phyloP scores from a whole-genome alignment of 2,888 invertebrate species.

The Xestia xanthographa region DNA sequence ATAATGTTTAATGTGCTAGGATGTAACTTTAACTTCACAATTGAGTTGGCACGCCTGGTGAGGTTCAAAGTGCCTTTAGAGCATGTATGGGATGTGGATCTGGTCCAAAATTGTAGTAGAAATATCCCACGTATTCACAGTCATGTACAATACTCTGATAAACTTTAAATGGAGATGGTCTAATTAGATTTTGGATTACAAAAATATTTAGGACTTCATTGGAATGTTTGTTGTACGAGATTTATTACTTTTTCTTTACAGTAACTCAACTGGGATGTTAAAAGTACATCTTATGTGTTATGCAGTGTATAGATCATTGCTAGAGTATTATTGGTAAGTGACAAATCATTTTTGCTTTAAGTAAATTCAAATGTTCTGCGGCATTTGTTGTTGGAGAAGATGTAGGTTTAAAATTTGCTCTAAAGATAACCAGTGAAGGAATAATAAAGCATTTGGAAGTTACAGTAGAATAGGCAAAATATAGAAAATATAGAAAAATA shows the following conservation, averaged over 20 bases:
- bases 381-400: slow-evolving; percentile 66
- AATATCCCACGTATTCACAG: slow-evolving; percentile 33
- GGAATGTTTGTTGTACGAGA: neutral
- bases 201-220: neutral
- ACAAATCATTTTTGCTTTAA: slow-evolving; percentile 70
- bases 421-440: slow-evolving; percentile 66
- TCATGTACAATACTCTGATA: slow-evolving; percentile 35
- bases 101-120: slow-evolving; percentile 23
- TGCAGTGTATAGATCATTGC: slow-evolving; percentile 72
- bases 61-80: slow-evolving; percentile 33
- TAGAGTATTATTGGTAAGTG: slow-evolving; percentile 75
- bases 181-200: neutral
- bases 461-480: slow-evolving; percentile 41
- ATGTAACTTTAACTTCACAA: slow-evolving; percentile 53
- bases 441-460: slow-evolving; percentile 58
- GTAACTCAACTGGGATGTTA: slow-evolving; percentile 46
- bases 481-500: slow-evolving; percentile 41
- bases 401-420: slow-evolving; percentile 61
- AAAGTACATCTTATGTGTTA: slow-evolving; percentile 55
- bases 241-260: slow-evolving; percentile 1
- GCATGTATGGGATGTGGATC: slow-evolving; percentile 26
- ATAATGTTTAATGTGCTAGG: slow-evolving; percentile 32
- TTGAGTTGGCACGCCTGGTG: slow-evolving; percentile 10
- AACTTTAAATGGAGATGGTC: slow-evolving; percentile 16
- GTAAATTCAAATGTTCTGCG: slow-evolving; percentile 64